Conservation (phyloP, 2,797 vertebrate genomes). For the Dallia pectoralis region DNA sequence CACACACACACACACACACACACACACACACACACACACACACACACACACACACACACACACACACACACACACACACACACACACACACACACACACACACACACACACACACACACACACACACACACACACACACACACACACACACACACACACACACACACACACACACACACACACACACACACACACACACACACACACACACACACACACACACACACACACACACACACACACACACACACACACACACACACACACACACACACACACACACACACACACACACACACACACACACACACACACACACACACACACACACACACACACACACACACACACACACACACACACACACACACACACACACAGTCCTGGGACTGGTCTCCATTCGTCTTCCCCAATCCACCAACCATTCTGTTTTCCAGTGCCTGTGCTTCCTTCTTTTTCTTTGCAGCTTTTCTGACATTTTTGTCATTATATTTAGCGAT, state of each 20-base stretch:
- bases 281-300: slow-evolving; percentile 17
- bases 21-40: slow-evolving; percentile 40
- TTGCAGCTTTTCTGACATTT: background rate
- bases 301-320: slow-evolving; percentile 4
- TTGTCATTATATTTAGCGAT: slow-evolving; percentile 18
- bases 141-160: slow-evolving; percentile 49
- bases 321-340: slow-evolving; percentile 11
- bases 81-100: slow-evolving; percentile 23
- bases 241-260: slow-evolving; percentile 49
- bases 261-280: slow-evolving; percentile 51
- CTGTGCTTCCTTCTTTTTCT: background rate
- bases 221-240: slow-evolving; percentile 5
- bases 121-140: slow-evolving; percentile 48
- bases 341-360: slow-evolving; percentile 21
- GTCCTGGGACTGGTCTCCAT: slow-evolving; percentile 15
- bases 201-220: slow-evolving; percentile 23
- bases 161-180: slow-evolving; percentile 7
- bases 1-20: slow-evolving; percentile 44
- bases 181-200: slow-evolving; percentile 5
- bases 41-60: background rate
- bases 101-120: slow-evolving; percentile 21
- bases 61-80: slow-evolving; percentile 14
- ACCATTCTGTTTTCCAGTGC: background rate
- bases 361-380: slow-evolving; percentile 4
- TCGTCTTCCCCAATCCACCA: background rate